These are phyloP conservation scores for Peromyscus nudipes DNA, from an alignment of 2,797 vertebrate species.

Conservation along the genomic window DNA sequence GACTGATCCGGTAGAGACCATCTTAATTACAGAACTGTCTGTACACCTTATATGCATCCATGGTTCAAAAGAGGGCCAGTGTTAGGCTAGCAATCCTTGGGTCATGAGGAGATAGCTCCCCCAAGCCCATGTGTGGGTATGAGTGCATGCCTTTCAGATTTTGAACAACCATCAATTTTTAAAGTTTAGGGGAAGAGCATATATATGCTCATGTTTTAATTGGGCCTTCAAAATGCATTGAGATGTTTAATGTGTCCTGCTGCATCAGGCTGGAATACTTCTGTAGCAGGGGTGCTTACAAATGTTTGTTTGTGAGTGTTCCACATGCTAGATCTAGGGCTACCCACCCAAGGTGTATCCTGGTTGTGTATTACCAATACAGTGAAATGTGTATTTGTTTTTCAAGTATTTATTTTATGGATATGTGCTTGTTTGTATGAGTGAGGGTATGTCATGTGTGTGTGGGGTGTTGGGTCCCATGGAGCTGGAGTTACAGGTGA, in stretches of 20 bases:
- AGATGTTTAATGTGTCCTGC: not conserved
- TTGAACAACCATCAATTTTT: not conserved
- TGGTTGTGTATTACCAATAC: not conserved
- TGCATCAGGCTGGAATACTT: not conserved
- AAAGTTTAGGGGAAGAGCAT: not conserved
- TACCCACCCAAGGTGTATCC: not conserved
- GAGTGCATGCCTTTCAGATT: not conserved
- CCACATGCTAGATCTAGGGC: constrained; percentile 5
- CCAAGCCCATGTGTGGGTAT: not conserved
- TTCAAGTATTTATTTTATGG: not conserved
- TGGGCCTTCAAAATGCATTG: not conserved
- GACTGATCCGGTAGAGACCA: not conserved
- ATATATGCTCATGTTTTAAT: not conserved
- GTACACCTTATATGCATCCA: accelerated
- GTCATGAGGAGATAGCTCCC: not conserved
- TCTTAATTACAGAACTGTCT: too few species aligned
- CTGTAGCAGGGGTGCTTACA: not conserved
- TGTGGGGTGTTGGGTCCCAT: not conserved
- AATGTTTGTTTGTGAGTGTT: not conserved
- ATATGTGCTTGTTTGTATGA: not conserved
- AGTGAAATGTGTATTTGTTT: not conserved
- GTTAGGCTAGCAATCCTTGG: not conserved
- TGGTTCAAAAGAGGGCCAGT: not conserved
- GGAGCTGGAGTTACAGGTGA: not conserved
- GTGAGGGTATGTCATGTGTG: not conserved